Evolutionary conservation across 2,797 vertebrate species (phyloP), one percentile per base, ranked within the genome.

Genomic region (Anisognathus igniventris): DNA sequence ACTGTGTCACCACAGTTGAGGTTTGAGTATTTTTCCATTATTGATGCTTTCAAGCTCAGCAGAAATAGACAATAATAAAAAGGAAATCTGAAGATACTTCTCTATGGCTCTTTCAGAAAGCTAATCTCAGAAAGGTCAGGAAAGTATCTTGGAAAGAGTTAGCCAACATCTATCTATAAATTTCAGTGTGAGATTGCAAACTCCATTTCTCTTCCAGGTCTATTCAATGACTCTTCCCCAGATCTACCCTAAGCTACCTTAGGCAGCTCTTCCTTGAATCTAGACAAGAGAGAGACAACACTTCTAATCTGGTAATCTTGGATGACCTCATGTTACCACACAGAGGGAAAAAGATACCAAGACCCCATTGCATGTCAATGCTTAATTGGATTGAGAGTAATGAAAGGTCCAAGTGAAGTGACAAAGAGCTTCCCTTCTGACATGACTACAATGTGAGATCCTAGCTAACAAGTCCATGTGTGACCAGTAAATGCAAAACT

Each of bases 1-100:
- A 82, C 60, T 81, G 60, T 88, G 71, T 73, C 67, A 66, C 74
- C 47, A 62, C n/a, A 51, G 90, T 67, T 94, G 71, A 89, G 19
- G 35, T 86, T 86, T 81, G 50, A 86, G 57, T 93, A 84, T 84
- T 96, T 92, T 93, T 94, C 80, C 71, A 94, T 76, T 88, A 78
- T 17, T 71, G 44, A 61, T 0, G 0, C n/a, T 65, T 91, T 86
- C 66, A 81, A 67, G 33, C 31, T 80, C 35, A 80, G 45, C 22
- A 88, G 45, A 91, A 77, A 44, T 7, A 74, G 76, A 58, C 24
- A 72, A 8, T 37, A 83, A 74, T 28, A 68, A 84, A 87, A 88
- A 91, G 22, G 10, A 85, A 77, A 90, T 72, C 45, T 86, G 48
- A 88, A 74, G 39, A 77, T 50, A 77, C 39, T 74, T 90, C 58